Evolutionary conservation across 2,113 vertebrate species (phyloP).

Genomic region (Climacteris rufus): DNA sequence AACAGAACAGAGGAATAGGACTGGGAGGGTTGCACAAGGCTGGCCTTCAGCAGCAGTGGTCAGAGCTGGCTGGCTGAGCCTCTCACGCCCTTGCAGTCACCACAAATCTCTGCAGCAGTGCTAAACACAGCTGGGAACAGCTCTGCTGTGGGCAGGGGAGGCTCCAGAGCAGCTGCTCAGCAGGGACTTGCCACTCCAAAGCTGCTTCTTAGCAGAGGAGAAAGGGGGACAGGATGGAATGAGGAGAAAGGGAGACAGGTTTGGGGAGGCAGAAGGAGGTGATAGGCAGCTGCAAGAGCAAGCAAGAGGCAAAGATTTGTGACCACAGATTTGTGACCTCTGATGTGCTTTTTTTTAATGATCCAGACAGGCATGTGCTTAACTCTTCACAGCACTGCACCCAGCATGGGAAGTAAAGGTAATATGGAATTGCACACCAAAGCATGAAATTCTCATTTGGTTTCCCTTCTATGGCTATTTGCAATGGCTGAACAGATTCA

Average conservation of each 20-base stretch:
- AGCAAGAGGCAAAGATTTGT: neutral
- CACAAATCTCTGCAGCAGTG: neutral
- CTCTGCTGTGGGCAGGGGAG: neutral
- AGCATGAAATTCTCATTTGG: neutral
- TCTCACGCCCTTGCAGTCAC: neutral
- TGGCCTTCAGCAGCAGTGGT: neutral
- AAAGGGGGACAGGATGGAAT: neutral
- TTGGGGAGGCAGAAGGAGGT: neutral
- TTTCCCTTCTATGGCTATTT: neutral
- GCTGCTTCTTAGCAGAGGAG: neutral
- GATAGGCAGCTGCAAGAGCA: neutral
- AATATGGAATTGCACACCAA: neutral
- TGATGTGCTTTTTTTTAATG: neutral
- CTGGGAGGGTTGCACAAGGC: neutral
- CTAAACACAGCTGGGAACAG: neutral
- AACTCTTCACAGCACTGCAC: neutral
- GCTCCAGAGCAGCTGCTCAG: neutral
- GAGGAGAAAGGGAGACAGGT: neutral
- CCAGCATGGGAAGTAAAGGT: neutral
- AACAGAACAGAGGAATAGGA: neutral
- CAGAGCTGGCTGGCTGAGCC: neutral
- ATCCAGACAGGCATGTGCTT: neutral
- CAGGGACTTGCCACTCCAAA: neutral
- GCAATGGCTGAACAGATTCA: neutral
- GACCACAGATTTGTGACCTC: neutral